Conservation (phyloP, 1,140 invertebrate genomes). For the Meloidogyne chitwoodi region DNA sequence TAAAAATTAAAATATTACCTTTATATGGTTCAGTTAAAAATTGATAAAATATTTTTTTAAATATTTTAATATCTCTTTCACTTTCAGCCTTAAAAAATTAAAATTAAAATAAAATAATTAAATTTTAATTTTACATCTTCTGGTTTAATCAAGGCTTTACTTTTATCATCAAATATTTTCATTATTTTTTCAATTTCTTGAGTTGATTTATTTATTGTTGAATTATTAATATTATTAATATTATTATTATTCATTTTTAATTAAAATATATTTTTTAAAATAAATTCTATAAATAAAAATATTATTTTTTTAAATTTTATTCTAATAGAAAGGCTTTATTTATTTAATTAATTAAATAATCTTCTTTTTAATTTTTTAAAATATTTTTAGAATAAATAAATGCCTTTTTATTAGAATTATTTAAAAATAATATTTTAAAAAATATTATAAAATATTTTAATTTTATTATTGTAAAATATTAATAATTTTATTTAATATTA, state of each 20-base stretch:
- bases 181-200: neutral
- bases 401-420: no score
- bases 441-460: no score
- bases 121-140: neutral
- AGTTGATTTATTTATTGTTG: neutral
- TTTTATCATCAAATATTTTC: neutral
- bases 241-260: neutral
- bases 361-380: no score
- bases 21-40: slow-evolving; percentile 14
- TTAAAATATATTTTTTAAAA: no score
- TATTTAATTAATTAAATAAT: no score
- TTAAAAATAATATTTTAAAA: no score
- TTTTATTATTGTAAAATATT: no score
- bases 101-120: neutral
- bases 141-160: neutral
- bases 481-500: no score
- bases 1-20: neutral
- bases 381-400: no score
- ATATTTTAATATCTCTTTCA: slow-evolving; percentile 9
- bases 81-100: neutral
- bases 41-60: slow-evolving; percentile 4
- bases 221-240: neutral
- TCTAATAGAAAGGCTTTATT: no score
- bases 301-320: no score
- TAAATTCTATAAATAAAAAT: no score